A percentile compares a stretch with the other conserved stretches of the same genome.
Evolutionary conservation across 2,113 vertebrate genomes (phyloP).

Genomic region (Chionis minor): DNA sequence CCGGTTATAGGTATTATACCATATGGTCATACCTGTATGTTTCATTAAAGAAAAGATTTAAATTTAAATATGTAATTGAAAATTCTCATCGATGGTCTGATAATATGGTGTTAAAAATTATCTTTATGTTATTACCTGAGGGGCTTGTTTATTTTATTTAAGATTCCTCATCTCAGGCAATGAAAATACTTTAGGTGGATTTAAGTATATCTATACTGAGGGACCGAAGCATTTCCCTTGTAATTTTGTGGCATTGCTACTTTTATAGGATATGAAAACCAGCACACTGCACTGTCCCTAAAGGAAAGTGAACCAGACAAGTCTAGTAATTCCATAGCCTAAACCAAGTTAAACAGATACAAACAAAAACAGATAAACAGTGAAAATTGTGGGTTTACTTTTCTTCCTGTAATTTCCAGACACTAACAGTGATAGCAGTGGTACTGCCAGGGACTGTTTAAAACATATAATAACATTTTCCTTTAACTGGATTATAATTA

Average conservation of each 20-base stretch:
- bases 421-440: neutral
- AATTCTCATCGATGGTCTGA: neutral
- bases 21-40: neutral
- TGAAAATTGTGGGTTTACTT: neutral
- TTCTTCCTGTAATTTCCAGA: neutral
- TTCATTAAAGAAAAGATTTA: neutral
- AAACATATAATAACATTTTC: neutral
- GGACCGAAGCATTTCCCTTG: neutral
- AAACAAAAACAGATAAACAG: neutral
- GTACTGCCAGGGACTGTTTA: neutral
- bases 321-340: constrained; percentile 22
- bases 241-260: constrained; percentile 18
- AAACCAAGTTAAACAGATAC: neutral
- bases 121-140: neutral
- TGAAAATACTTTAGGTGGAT: neutral
- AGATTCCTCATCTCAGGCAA: neutral
- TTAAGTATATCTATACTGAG: constrained; percentile 1
- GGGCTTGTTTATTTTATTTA: neutral
- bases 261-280: constrained; percentile 46
- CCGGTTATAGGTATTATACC: neutral
- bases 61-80: neutral
- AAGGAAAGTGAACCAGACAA: constrained; percentile 45
- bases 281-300: neutral
- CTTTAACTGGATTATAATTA: neutral
- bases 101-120: neutral